Base-by-base conservation (phyloP, 2,113 vertebrate species). In the Hystrix brachyura region DNA sequence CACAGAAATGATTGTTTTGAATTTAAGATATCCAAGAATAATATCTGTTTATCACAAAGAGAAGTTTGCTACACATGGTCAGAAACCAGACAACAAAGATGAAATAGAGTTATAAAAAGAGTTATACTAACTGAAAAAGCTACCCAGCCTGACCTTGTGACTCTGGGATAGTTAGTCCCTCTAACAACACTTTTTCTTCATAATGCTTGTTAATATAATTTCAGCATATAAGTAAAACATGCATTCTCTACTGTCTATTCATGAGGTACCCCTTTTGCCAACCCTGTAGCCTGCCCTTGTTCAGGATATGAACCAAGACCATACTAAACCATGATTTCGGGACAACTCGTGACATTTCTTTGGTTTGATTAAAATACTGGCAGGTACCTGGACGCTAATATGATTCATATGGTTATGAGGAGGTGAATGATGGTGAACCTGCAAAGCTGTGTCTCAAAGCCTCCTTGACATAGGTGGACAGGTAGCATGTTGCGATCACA, bases 1-100 rank as follows among this genome's bases (percentile, higher is more conserved):
- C 29, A 83, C 13, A 55, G 55, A 91, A 93, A 79, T 82, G 19
- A 90, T 10, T 92, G 32, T 69, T 94, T 93, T 86, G 60, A 65
- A 71, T 84, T 64, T 65, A 87, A 94, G 76, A 72, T 90, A 43
- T 59, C 1, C 4, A 67, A 76, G 27, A 43, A 87, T 19, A 84
- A 25, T 21, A 65, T 78, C 13, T 80, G 18, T 78, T 91, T 15
- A 64, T 48, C 11, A 91, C 38, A 65, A 87, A 90, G 67, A 12
- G 57, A 83, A 43, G 14, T 81, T 78, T 96, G 90, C 74, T 59
- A 79, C 13, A 19, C 0, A 12, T 87, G 48, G 48, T 57, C 6
- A n/a, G 83, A 97, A 88, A 84, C 9, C 29, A 90, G 55, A 59
- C 18, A 51, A 25, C 14, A 29, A 57, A 91, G 34, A 32, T 23